phyloP scores from a whole-genome alignment of 2,113 vertebrate genomes.

The Rhadina sibilatrix region DNA sequence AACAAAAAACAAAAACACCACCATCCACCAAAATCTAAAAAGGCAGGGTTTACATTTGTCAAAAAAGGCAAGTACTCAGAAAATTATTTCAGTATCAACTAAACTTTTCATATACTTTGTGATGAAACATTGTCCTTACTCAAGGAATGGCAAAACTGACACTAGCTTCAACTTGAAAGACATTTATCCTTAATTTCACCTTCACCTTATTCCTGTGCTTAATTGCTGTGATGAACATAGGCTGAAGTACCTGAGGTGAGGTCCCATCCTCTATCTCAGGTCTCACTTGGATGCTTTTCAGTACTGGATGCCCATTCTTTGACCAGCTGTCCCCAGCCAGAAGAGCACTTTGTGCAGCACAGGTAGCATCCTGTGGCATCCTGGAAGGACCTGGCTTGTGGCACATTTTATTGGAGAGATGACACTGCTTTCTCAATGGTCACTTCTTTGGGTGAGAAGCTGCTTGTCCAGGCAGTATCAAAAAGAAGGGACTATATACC shows the following conservation, averaged over 20 bases:
- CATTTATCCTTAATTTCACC: not conserved
- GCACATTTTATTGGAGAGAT: not conserved
- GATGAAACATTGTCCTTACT: not conserved
- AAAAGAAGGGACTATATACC: not conserved
- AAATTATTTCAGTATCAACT: not conserved
- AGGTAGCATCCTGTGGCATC: not conserved
- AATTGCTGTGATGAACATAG: not conserved
- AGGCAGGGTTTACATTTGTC: not conserved
- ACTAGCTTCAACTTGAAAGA: not conserved
- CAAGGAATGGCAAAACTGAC: not conserved
- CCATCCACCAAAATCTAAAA: not conserved
- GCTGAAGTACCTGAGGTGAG: not conserved
- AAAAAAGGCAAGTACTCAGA: not conserved
- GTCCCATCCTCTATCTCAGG: not conserved
- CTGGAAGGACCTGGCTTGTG: not conserved
- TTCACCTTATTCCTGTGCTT: not conserved
- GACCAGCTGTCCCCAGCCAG: not conserved
- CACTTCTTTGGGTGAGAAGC: not conserved
- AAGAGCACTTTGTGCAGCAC: not conserved
- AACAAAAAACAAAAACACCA: not conserved
- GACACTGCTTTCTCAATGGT: not conserved
- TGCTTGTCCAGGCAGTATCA: not conserved
- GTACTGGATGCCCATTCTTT: not conserved
- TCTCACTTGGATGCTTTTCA: not conserved
- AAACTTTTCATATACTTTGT: not conserved